A percentile compares a stretch with the other conserved stretches of the same genome.
phyloP scores from a whole-genome alignment of 92 coral and sea anemone species.

The Epizoanthus illoricatus region DNA sequence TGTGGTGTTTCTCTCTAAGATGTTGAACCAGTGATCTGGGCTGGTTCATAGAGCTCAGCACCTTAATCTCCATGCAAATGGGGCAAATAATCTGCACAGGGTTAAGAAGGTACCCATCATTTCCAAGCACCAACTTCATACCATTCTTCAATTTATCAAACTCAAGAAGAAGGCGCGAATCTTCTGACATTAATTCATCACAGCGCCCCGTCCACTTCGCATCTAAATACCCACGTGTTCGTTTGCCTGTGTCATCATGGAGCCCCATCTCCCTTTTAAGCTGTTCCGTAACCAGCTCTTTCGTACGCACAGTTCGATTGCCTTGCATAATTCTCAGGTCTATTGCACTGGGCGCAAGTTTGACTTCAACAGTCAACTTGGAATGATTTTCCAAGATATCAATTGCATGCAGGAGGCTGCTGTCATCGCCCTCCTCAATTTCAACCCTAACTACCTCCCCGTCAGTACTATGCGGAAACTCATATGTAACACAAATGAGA shows the following conservation, averaged over 20 bases:
- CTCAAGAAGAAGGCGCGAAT: constrained; percentile 52
- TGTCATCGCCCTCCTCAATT: constrained; percentile 52
- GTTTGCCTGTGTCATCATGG: constrained; percentile 50
- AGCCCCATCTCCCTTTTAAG: constrained; percentile 64
- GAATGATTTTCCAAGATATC: constrained; percentile 40
- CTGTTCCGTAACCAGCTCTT: constrained; percentile 36
- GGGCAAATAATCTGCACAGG: constrained; percentile 62
- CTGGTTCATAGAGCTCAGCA: constrained; percentile 49
- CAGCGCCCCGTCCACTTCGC: constrained; percentile 55
- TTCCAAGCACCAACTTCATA: constrained; percentile 41
- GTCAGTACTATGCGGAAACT: constrained; percentile 37
- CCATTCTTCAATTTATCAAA: constrained; percentile 59
- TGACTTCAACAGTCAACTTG: constrained; percentile 54
- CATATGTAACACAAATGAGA: constrained; percentile 57
- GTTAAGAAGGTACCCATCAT: constrained; percentile 41
- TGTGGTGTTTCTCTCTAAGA: constrained; percentile 50
- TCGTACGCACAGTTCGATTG: constrained; percentile 19
- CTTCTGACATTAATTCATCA: constrained; percentile 46
- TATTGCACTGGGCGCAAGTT: constrained; percentile 16
- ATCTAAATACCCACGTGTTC: constrained; percentile 50
- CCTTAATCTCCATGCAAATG: constrained; percentile 47
- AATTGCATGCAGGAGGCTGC: constrained; percentile 56
- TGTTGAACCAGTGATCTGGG: constrained; percentile 36
- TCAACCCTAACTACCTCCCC: constrained; percentile 45
- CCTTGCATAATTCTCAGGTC: constrained; percentile 17